These are phyloP conservation scores for Poeciliopsis turneri DNA, from an alignment of 2,797 vertebrate genomes.

Conservation along the genomic window DNA sequence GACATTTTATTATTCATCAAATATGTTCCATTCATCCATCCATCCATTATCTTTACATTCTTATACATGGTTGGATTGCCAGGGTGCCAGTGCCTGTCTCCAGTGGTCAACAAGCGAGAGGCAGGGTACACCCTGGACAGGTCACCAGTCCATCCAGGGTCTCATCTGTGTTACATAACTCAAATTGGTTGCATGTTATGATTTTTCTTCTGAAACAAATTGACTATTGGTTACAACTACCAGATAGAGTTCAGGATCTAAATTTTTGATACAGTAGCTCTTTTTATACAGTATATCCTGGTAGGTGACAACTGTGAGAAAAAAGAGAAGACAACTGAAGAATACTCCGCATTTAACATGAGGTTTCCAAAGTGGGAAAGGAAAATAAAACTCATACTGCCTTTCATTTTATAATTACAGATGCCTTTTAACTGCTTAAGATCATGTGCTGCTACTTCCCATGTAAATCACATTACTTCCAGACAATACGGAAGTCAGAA, in stretches of 20 bases:
- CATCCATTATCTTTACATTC: no score
- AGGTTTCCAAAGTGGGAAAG: constrained; percentile 64
- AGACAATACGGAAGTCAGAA: constrained; percentile 24
- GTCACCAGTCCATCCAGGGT: not conserved
- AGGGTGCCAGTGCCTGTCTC: no score
- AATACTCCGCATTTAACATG: constrained; percentile 40
- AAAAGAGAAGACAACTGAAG: constrained; percentile 15
- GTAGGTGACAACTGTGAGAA: not conserved
- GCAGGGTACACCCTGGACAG: no score
- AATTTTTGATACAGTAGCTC: constrained; percentile 19
- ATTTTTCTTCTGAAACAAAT: not conserved
- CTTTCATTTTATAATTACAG: constrained; percentile 64
- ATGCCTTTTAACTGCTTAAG: constrained; percentile 35
- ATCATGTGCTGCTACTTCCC: constrained; percentile 63
- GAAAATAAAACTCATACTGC: constrained; percentile 63
- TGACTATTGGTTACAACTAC: not conserved
- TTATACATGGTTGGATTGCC: no score
- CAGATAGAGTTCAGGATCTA: not conserved
- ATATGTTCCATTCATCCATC: no score
- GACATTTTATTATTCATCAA: not conserved
- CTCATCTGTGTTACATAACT: constrained; percentile 2
- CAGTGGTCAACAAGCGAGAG: no score
- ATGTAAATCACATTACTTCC: constrained; percentile 56
- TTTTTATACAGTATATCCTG: constrained; percentile 26
- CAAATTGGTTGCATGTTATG: not conserved